Evolutionary conservation across 1,140 invertebrate species (phyloP).

Genomic region (Hylaeus volcanicus): DNA sequence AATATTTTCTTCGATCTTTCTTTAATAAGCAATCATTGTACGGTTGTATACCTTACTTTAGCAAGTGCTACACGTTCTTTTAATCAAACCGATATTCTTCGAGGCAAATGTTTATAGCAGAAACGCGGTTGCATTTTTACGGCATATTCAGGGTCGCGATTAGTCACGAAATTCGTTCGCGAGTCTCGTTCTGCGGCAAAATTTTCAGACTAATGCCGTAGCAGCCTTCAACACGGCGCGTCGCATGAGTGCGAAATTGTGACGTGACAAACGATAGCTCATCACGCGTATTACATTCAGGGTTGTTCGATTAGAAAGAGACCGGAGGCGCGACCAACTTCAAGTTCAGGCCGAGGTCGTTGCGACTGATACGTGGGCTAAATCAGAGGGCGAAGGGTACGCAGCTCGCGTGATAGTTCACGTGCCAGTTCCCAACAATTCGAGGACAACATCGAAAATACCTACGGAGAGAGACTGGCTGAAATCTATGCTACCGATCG

Average conservation of each 20-base stretch:
- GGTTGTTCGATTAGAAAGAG: slow-evolving; percentile 44
- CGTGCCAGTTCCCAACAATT: slow-evolving; percentile 55
- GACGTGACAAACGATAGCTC: slow-evolving; percentile 46
- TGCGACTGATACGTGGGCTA: not conserved
- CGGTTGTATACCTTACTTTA: too few species aligned
- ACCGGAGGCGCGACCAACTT: not conserved
- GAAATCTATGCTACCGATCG: slow-evolving; percentile 31
- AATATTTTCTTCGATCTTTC: too few species aligned
- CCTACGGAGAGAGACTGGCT: slow-evolving; percentile 4
- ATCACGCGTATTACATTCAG: slow-evolving; percentile 56
- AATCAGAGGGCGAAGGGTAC: slow-evolving; percentile 4
- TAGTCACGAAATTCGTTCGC: slow-evolving; percentile 22
- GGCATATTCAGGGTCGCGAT: not conserved
- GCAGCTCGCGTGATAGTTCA: slow-evolving; percentile 61
- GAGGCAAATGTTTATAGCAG: too few species aligned
- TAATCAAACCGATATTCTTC: not conserved
- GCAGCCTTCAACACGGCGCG: slow-evolving; percentile 6
- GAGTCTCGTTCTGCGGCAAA: slow-evolving; percentile 25
- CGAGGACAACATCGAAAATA: slow-evolving; percentile 58
- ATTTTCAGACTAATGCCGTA: slow-evolving; percentile 8
- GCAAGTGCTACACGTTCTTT: too few species aligned
- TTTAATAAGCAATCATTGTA: too few species aligned
- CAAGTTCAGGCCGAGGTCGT: slow-evolving; percentile 60
- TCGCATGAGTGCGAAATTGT: not conserved
- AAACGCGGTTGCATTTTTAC: not conserved